These are phyloP conservation scores for Berghia stephanieae DNA, from an alignment of 1,140 invertebrate species.

Conservation along the genomic window DNA sequence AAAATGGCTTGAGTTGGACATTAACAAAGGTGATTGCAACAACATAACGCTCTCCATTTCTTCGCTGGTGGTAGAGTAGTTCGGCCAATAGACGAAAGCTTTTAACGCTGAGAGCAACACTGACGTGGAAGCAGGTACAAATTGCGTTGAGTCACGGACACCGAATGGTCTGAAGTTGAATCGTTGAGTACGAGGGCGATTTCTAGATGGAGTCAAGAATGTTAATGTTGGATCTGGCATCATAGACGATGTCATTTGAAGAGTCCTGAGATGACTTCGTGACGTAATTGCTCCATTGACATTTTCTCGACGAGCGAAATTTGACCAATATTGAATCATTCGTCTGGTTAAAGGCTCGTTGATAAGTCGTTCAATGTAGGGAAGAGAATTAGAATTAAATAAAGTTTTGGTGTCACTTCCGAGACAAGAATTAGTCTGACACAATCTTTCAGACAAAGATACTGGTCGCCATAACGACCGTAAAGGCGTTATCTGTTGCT, in stretches of 20 bases:
- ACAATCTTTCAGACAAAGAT: too few relatives aligned
- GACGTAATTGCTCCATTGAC: background rate
- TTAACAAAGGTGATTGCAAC: background rate
- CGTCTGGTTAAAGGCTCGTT: background rate
- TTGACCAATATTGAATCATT: slow-evolving; percentile 40
- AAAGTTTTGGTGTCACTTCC: slow-evolving; percentile 34
- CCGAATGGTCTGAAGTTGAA: background rate
- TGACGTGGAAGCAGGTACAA: background rate
- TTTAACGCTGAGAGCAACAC: background rate
- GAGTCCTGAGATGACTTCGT: background rate
- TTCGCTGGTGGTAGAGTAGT: background rate
- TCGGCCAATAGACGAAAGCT: background rate
- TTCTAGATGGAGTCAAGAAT: background rate
- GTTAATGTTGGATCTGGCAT: background rate
- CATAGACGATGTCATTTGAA: background rate
- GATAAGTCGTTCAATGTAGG: background rate
- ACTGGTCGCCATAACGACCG: too few relatives aligned
- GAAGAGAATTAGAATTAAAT: slow-evolving; percentile 29
- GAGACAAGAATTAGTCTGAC: slow-evolving; percentile 34
- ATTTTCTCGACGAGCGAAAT: slow-evolving; percentile 34
- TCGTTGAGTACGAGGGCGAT: background rate
- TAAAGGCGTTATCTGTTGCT: too few relatives aligned
- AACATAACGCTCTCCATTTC: background rate
- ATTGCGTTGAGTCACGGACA: too few relatives aligned
- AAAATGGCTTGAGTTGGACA: too few relatives aligned